Percentiles rank a stretch among this genome's conserved stretches.
Conservation (phyloP, 2,888 invertebrate genomes). For the Syrista parreyssii region DNA sequence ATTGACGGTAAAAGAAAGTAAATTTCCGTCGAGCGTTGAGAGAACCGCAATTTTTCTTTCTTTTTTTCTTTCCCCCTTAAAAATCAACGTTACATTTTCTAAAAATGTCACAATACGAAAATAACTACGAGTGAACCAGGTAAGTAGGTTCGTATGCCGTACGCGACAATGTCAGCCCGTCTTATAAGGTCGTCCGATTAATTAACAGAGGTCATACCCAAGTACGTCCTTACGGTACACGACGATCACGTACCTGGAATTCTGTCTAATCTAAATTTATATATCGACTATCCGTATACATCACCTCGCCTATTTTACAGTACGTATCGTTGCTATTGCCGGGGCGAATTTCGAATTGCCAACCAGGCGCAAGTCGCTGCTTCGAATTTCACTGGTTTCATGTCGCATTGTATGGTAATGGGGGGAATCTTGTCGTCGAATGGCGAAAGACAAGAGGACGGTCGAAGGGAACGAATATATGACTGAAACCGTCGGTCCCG, state of each 20-base stretch:
- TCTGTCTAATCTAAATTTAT: background rate
- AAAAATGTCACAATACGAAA: background rate
- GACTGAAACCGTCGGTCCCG: background rate
- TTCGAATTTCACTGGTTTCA: background rate
- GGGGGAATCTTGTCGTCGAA: background rate
- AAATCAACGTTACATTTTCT: background rate
- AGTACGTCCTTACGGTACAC: background rate
- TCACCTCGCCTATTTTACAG: background rate
- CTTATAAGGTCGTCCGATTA: background rate
- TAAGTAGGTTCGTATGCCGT: background rate
- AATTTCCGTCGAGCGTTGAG: background rate
- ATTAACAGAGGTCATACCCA: background rate
- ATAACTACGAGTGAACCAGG: background rate
- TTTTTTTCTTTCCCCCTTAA: accelerated
- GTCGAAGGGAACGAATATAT: too few relatives aligned
- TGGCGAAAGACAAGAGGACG: background rate
- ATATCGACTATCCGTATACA: background rate
- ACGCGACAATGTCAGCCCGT: background rate
- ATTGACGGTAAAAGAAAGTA: background rate
- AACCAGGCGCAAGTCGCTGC: background rate
- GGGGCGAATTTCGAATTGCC: background rate
- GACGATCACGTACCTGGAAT: background rate
- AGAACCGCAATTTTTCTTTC: background rate
- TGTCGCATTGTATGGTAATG: background rate
- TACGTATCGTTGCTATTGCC: background rate